phyloP scores from a whole-genome alignment of 35 echinoderm and acorn worm genomes.

The Lytechinus pictus region DNA sequence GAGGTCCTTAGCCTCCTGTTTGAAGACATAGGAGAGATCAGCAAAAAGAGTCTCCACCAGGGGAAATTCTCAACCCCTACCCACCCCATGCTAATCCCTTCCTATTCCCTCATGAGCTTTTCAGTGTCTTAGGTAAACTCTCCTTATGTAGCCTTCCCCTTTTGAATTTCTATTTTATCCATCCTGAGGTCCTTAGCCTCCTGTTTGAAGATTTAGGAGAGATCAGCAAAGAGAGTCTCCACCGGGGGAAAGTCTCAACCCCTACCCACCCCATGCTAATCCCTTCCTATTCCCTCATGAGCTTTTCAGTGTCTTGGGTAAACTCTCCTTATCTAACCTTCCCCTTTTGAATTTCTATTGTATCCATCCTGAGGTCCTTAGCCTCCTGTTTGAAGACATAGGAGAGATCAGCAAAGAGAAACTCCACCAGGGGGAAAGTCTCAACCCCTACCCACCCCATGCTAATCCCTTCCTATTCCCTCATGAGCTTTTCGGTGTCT shows the following conservation, averaged over 20 bases:
- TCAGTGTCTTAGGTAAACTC: background rate
- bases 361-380: slow-evolving; percentile 70
- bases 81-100: background rate
- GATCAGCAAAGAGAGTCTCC: slow-evolving; percentile 45
- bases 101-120: no score
- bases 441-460: slow-evolving; percentile 46
- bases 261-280: background rate
- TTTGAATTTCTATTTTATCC: background rate
- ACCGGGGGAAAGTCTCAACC: slow-evolving; percentile 42
- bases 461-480: no score
- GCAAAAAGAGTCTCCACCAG: slow-evolving; percentile 44
- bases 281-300: no score
- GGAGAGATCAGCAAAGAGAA: slow-evolving; percentile 48
- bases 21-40: slow-evolving; percentile 64
- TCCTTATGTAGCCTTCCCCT: slow-evolving; percentile 36
- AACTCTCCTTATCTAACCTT: background rate
- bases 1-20: slow-evolving; percentile 75
- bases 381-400: slow-evolving; percentile 74
- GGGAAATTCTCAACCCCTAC: slow-evolving; percentile 34
- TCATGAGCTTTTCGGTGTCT: no score
- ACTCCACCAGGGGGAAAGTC: slow-evolving; percentile 24
- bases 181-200: slow-evolving; percentile 79
- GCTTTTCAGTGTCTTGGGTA: background rate
- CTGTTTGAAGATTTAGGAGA: slow-evolving; percentile 68
- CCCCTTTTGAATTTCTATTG: slow-evolving; percentile 41